phyloP scores from a whole-genome alignment of 2,797 vertebrate genomes.

The Sandelia bainsii region DNA sequence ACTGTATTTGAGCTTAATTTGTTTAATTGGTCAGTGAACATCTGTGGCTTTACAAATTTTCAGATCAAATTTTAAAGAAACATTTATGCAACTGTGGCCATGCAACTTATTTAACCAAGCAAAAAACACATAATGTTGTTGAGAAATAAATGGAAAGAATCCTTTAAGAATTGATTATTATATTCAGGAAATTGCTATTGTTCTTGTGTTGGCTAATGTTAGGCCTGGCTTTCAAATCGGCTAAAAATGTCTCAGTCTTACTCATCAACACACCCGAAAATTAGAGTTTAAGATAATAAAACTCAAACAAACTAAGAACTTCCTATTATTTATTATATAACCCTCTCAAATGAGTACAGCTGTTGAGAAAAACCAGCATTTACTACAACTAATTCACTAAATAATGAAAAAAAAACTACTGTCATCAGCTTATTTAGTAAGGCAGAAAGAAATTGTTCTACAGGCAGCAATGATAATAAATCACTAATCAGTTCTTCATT shows the following conservation, averaged over 20 bases:
- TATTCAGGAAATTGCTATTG: conserved; percentile 29
- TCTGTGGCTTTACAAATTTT: conserved; percentile 25
- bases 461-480: not conserved
- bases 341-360: not conserved
- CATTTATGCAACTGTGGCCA: conserved; percentile 3
- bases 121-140: conserved; percentile 5
- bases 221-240: not conserved
- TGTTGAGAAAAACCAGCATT: not conserved
- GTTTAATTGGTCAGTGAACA: conserved; percentile 36
- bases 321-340: no score
- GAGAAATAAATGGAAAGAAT: conserved; percentile 38
- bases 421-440: not conserved
- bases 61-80: not conserved
- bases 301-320: no score
- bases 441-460: not conserved
- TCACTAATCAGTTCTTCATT: not conserved
- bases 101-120: conserved; percentile 19
- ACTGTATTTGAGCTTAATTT: conserved; percentile 25
- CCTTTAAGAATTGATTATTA: conserved; percentile 39
- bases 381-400: not conserved
- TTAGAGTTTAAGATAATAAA: not conserved
- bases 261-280: not conserved
- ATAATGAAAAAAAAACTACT: not conserved
- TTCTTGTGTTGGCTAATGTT: conserved; percentile 40
- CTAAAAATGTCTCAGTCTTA: not conserved